phyloP scores from a whole-genome alignment of 2,888 invertebrate species.

The Lordiphosa fenestrarum region DNA sequence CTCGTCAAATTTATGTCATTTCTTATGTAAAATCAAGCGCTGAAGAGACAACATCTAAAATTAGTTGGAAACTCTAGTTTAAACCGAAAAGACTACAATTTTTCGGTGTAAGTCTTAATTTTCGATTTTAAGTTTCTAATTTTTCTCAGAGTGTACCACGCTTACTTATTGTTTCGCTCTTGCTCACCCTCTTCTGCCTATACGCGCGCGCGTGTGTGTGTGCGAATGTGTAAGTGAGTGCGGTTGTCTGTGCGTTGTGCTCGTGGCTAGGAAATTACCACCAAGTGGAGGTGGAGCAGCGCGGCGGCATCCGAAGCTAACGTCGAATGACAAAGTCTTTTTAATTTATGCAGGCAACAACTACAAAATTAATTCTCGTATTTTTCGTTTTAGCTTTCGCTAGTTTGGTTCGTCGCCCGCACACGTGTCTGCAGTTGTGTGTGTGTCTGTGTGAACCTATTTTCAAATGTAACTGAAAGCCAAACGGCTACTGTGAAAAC shows the following conservation, averaged over 20 bases:
- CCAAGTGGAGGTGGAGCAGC: slow-evolving; percentile 33
- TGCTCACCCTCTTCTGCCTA: no score
- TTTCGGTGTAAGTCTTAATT: no score
- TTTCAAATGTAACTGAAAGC: slow-evolving; percentile 42
- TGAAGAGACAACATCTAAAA: no score
- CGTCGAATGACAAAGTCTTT: slow-evolving; percentile 56
- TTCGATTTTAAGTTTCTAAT: no score
- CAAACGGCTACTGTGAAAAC: slow-evolving; percentile 24
- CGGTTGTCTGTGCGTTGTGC: slow-evolving; percentile 34
- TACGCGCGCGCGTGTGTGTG: no score
- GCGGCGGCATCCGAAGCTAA: slow-evolving; percentile 12
- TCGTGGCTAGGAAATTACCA: slow-evolving; percentile 63
- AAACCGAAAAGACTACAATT: no score
- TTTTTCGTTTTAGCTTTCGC: slow-evolving; percentile 33
- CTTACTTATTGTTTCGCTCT: no score
- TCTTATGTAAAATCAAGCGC: no score
- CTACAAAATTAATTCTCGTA: slow-evolving; percentile 48
- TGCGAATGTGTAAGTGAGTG: neutral
- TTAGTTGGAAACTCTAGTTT: no score
- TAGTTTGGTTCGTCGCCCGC: slow-evolving; percentile 22
- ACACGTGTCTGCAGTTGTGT: slow-evolving; percentile 9
- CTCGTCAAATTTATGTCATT: no score
- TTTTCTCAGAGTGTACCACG: no score
- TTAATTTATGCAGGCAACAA: slow-evolving; percentile 64
- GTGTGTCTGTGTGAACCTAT: slow-evolving; percentile 14